Evolutionary conservation across 2,797 vertebrate species (phyloP), one percentile per base, ranked within the genome.

Genomic region (Cyprinella venusta): DNA sequence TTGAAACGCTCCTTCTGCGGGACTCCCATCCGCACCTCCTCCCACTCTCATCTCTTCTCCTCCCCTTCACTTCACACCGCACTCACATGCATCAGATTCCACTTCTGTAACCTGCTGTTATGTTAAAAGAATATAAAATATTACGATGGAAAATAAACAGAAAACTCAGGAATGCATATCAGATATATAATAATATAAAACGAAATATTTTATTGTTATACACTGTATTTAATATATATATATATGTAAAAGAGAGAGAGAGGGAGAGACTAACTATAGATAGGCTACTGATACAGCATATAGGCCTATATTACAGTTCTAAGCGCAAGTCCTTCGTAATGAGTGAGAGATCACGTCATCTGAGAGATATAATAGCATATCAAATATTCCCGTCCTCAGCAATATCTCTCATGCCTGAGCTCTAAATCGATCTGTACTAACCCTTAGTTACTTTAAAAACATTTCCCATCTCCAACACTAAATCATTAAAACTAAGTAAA

Each of bases 331-430:
- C 7, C 16, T 52, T 54, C 52, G 12, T 3, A 8, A 59, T 7
- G 33, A 12, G 59, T 16, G 59, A n/a, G 59, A 65, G 15, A 54
- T 19, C 3, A 40, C 13, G 13, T 80, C 21, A 63, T 68, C 42
- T 33, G n/a, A 82, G 40, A 59, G 54, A 59, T 38, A 59, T 38
- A 76, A 80, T 76, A 85, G 83, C 78, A 85, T 90, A 88, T 92
- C 87, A 90, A 88, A 92, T 90, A 90, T 86, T 90, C 85, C 87
- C 84, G 13, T 67, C 76, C 84, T 90, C 90, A 92, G 90, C 90
- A 82, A 76, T 82, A 88, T 80, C 45, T 84, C 59, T 78, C 61
- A 61, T 77, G 61, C 42, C 21, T 18, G 76, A 91, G 85, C 42
- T 76, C 72, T 84, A 86, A 80, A 85, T 90, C 67, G 79, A 92